A percentile compares a stretch with the other conserved stretches of the same genome.
Evolutionary conservation across 2,113 vertebrate species (phyloP).

Genomic region (Anguilla japonica): DNA sequence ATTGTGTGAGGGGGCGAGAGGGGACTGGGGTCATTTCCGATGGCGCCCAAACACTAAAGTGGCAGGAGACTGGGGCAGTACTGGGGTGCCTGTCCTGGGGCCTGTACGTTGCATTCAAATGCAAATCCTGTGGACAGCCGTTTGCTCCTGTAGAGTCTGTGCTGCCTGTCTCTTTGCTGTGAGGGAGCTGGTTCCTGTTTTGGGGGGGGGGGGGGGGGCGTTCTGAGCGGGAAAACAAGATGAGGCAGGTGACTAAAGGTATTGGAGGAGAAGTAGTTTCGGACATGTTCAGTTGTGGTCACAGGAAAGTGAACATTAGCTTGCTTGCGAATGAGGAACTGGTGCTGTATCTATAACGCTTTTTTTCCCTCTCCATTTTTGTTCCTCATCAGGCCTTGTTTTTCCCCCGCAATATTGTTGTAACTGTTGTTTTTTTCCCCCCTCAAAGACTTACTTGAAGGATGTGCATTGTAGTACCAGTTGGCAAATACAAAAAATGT

Average conservation of each 20-base stretch:
- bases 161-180: not conserved
- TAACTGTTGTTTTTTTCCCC: not conserved
- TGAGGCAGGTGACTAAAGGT: not conserved
- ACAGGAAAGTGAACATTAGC: not conserved
- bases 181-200: not conserved
- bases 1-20: not conserved
- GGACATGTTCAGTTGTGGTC: not conserved
- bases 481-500: constrained; percentile 59
- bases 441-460: constrained; percentile 72
- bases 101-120: not conserved
- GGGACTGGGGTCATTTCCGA: not conserved
- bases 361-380: constrained; percentile 45
- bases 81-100: not conserved
- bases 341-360: constrained; percentile 80
- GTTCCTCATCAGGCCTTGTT: constrained; percentile 42
- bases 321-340: constrained; percentile 47
- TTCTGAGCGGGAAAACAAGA: not conserved
- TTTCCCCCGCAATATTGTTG: constrained; percentile 36
- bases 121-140: not conserved
- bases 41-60: not conserved
- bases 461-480: constrained; percentile 65
- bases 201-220: not conserved
- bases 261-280: not conserved
- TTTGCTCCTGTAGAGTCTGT: not conserved
- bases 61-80: not conserved